phyloP scores from a whole-genome alignment of 2,113 vertebrate species.

The Arvicanthis niloticus region DNA sequence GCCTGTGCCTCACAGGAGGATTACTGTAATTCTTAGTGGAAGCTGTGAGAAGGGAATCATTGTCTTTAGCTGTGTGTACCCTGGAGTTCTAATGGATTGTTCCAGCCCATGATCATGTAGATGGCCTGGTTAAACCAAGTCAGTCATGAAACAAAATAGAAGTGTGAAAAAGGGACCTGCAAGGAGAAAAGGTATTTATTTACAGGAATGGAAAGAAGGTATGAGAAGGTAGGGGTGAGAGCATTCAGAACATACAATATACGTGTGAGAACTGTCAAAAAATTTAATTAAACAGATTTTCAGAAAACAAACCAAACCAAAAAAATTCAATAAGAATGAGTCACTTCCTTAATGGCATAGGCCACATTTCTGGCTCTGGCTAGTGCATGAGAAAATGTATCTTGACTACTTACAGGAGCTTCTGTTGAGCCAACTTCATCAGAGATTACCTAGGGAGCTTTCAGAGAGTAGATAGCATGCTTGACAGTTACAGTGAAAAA shows the following conservation, averaged over 20 bases:
- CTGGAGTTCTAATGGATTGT: background rate
- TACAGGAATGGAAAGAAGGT: background rate
- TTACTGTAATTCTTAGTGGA: background rate
- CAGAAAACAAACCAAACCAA: background rate
- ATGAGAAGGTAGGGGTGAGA: background rate
- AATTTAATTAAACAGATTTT: background rate
- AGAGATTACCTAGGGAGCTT: background rate
- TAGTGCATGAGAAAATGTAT: background rate
- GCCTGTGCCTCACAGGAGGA: too few species aligned
- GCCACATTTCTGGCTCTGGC: background rate
- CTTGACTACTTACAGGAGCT: rapidly evolving
- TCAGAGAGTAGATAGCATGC: background rate
- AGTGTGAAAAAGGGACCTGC: background rate
- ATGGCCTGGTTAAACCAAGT: background rate
- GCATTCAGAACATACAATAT: background rate
- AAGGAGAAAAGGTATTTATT: background rate
- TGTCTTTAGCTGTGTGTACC: background rate
- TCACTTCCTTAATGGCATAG: background rate
- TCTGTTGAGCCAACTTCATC: background rate
- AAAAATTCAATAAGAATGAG: background rate
- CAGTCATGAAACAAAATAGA: background rate
- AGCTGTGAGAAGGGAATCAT: background rate
- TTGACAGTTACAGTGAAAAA: background rate
- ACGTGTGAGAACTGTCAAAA: background rate
- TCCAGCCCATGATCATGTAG: too few species aligned